phyloP scores from a whole-genome alignment of 2,888 invertebrate species.

The Cotesia congregata region DNA sequence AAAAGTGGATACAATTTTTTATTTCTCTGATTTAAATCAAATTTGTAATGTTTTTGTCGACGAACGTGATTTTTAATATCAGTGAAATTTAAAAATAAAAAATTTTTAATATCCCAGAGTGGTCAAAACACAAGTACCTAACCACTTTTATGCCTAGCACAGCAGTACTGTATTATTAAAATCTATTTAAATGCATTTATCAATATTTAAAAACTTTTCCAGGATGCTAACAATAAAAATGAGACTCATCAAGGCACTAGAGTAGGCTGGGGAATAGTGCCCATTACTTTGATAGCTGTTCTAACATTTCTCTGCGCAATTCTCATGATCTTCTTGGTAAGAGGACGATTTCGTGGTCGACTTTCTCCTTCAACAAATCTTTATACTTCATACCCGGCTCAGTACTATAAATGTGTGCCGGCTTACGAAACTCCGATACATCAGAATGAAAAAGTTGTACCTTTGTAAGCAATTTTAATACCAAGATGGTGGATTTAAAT shows the following conservation, averaged over 20 bases:
- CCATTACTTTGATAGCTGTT: constrained; percentile 61
- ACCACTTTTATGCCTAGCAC: too few species aligned
- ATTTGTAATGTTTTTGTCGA: too few species aligned
- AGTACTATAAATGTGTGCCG: constrained; percentile 67
- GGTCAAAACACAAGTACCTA: too few species aligned
- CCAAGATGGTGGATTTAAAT: not conserved
- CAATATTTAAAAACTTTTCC: not conserved
- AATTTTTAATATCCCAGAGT: too few species aligned
- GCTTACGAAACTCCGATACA: constrained; percentile 63
- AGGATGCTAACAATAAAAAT: constrained; percentile 36
- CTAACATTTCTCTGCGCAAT: constrained; percentile 59
- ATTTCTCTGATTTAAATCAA: too few species aligned
- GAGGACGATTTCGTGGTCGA: constrained; percentile 61
- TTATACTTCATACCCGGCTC: constrained; percentile 59
- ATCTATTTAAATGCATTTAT: not conserved
- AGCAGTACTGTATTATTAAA: not conserved
- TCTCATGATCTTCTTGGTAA: constrained; percentile 61
- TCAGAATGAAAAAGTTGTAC: constrained; percentile 62
- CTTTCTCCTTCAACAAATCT: constrained; percentile 58
- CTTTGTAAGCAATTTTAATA: constrained; percentile 53
- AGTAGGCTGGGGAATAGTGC: constrained; percentile 62
- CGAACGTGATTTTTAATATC: too few species aligned
- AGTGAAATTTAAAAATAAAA: too few species aligned
- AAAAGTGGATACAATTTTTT: too few species aligned
- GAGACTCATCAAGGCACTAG: constrained; percentile 44